phyloP scores from a whole-genome alignment of 2,888 invertebrate species.

The Hirtodrosophila histrioides region DNA sequence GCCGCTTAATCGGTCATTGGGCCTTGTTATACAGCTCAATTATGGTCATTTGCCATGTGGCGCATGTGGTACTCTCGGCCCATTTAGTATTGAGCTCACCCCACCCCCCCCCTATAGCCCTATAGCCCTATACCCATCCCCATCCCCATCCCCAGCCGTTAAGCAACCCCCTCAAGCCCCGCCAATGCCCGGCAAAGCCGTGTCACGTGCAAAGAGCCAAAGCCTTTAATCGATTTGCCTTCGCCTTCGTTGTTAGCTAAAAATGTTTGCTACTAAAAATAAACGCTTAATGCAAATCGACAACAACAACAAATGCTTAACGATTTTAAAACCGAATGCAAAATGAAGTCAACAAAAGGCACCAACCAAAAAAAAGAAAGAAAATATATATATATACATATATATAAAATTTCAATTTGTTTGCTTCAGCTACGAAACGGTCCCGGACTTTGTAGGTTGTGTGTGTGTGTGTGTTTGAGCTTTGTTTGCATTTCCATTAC shows the following conservation, averaged over 20 bases:
- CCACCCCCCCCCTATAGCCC: conserved; percentile 33
- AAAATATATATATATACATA: no score
- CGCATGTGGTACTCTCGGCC: conserved; percentile 52
- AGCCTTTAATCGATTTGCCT: conserved; percentile 75
- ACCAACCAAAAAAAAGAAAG: neutral
- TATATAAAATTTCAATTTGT: conserved; percentile 45
- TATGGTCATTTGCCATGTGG: conserved; percentile 78
- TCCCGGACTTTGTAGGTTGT: neutral
- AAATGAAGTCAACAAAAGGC: conserved; percentile 53
- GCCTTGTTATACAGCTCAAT: conserved; percentile 79
- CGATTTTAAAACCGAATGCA: conserved; percentile 39
- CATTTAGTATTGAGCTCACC: conserved; percentile 14
- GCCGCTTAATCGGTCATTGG: conserved; percentile 76
- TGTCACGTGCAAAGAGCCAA: conserved; percentile 61
- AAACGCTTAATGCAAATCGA: conserved; percentile 67
- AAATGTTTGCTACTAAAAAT: conserved; percentile 66
- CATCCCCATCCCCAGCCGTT: neutral
- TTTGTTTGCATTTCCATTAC: conserved; percentile 52
- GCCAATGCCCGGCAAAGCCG: conserved; percentile 1
- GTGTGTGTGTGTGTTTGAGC: conserved; percentile 6
- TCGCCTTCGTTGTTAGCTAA: conserved; percentile 45
- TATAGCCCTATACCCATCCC: conserved; percentile 23
- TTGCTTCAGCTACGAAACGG: conserved; percentile 35
- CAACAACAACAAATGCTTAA: conserved; percentile 30
- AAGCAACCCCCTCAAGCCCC: neutral